Conservation (phyloP, 1,140 invertebrate species). For the Cydia pomonella region DNA sequence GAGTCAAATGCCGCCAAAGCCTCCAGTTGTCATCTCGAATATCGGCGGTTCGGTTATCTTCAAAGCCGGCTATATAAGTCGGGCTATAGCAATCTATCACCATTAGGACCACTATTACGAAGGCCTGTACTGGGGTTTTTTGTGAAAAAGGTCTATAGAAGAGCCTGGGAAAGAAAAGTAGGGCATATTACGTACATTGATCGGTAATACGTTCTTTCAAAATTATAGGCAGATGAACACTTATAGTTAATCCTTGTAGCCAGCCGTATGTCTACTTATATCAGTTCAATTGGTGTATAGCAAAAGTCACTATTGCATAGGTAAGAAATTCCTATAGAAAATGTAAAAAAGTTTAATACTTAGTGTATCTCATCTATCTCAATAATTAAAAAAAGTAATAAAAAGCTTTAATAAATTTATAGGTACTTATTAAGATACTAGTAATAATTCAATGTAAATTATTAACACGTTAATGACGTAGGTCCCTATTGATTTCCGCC, state of each 20-base stretch:
- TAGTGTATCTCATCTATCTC: too few species aligned
- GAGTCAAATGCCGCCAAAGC: slow-evolving; percentile 1
- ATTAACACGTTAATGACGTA: too few species aligned
- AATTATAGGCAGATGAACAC: background rate
- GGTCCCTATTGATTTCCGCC: too few species aligned
- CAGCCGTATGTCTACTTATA: background rate
- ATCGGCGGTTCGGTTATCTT: slow-evolving; percentile 26
- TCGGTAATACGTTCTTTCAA: background rate
- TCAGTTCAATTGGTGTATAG: too few species aligned
- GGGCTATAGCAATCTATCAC: slow-evolving; percentile 23
- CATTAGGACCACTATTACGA: slow-evolving; percentile 25
- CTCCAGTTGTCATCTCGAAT: background rate
- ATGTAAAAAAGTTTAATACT: too few species aligned
- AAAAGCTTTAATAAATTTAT: too few species aligned
- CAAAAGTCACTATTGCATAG: too few species aligned
- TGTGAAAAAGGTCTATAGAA: slow-evolving; percentile 23
- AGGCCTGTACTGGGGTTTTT: slow-evolving; percentile 19
- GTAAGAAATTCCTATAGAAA: too few species aligned
- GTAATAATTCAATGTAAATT: too few species aligned
- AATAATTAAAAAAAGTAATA: too few species aligned
- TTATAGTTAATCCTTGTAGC: background rate
- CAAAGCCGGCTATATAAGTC: slow-evolving; percentile 11
- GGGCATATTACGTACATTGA: slow-evolving; percentile 14
- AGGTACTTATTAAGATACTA: too few species aligned
- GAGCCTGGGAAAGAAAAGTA: background rate